Conservation (phyloP, 2,797 vertebrate genomes). For the Rachycentron canadum region DNA sequence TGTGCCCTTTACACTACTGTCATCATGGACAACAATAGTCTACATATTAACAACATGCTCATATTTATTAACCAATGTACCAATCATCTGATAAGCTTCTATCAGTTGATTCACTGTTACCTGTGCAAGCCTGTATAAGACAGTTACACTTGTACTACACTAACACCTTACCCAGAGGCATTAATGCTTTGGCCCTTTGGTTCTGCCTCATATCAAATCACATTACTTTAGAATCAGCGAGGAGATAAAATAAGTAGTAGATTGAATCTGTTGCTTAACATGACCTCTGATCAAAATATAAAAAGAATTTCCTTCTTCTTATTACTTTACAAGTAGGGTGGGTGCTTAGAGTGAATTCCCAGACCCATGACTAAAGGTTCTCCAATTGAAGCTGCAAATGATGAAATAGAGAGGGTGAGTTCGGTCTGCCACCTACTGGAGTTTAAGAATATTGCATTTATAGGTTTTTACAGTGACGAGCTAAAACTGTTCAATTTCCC, state of each 20-base stretch:
- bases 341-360: neutral
- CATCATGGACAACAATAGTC: neutral
- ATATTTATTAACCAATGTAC: conserved; percentile 9
- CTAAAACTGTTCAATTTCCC: neutral
- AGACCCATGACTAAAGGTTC: too few species aligned
- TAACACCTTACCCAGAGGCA: neutral
- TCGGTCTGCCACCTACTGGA: conserved; percentile 56
- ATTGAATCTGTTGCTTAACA: neutral
- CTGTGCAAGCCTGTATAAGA: conserved; percentile 10
- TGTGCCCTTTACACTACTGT: conserved; percentile 26
- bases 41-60: conserved; percentile 33
- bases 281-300: neutral
- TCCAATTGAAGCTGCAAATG: neutral
- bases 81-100: neutral
- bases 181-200: neutral
- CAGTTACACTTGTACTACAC: too few species aligned
- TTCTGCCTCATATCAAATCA: neutral
- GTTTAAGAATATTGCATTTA: neutral
- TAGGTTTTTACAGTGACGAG: neutral
- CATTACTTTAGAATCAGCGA: neutral
- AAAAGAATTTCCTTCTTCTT: neutral
- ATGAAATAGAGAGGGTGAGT: neutral
- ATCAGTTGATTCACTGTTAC: conserved; percentile 2
- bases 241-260: neutral
- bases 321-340: neutral